These are phyloP conservation scores for Holocentrus rufus DNA, from an alignment of 2,797 vertebrate genomes.

Conservation along the genomic window DNA sequence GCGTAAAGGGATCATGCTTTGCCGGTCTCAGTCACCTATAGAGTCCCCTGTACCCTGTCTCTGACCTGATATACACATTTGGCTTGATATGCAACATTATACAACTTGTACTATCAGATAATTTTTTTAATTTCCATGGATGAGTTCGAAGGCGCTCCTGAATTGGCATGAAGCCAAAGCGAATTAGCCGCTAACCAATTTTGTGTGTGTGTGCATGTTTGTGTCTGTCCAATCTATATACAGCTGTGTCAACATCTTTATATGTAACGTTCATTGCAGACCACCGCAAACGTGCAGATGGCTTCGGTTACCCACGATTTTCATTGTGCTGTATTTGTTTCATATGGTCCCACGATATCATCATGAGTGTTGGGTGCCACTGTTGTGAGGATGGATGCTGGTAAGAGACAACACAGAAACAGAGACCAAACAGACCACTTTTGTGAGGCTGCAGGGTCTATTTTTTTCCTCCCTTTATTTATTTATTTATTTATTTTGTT, in stretches of 20 bases:
- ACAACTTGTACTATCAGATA: background rate
- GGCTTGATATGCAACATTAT: background rate
- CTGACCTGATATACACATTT: background rate
- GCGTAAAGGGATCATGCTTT: background rate
- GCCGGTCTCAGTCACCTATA: background rate
- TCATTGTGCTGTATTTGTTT: conserved; percentile 21
- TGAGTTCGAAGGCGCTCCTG: conserved; percentile 8
- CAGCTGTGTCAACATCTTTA: conserved; percentile 43
- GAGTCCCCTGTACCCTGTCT: background rate
- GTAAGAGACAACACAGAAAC: conserved; percentile 43
- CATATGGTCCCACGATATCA: conserved; percentile 24
- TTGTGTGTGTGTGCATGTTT: background rate
- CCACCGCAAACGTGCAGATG: conserved; percentile 10
- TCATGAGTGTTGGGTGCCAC: background rate
- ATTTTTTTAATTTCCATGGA: background rate
- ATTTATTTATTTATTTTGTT: no score
- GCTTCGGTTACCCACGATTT: conserved; percentile 1
- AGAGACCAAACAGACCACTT: conserved; percentile 17
- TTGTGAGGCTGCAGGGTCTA: background rate
- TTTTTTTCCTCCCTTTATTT: no score
- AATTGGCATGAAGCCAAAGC: background rate
- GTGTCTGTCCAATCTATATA: conserved; percentile 24
- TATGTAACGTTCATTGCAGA: conserved; percentile 6
- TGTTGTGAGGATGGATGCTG: conserved; percentile 19
- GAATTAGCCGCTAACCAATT: background rate